Conservation (phyloP, 2,797 vertebrate species). For the Botia kubotai region DNA sequence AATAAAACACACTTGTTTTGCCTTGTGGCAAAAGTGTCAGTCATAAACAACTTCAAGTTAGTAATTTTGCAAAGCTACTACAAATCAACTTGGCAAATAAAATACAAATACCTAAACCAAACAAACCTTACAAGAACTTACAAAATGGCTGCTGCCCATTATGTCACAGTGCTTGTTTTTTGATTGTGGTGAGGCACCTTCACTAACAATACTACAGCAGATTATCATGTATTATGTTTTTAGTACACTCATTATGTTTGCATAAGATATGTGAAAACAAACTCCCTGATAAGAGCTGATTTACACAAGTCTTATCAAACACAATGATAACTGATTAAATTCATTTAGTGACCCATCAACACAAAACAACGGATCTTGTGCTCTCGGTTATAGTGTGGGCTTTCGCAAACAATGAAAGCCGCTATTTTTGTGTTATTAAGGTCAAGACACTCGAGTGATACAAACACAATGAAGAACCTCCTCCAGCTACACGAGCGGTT, state of each 20-base stretch:
- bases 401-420: too few species aligned
- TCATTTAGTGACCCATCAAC: not conserved
- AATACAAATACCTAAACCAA: not conserved
- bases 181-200: not conserved
- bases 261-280: conserved; percentile 51
- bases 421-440: too few species aligned
- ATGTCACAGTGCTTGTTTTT: not conserved
- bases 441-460: conserved; percentile 49
- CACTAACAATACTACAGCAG: conserved; percentile 34
- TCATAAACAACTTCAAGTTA: not conserved
- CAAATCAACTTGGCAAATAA: not conserved
- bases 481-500: too few species aligned
- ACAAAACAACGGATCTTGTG: too few species aligned
- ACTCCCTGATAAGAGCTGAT: conserved; percentile 8
- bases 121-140: not conserved
- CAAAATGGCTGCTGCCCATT: not conserved
- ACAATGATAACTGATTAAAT: conserved; percentile 50
- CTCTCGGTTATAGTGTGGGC: too few species aligned
- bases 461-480: conserved; percentile 43
- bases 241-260: conserved; percentile 53
- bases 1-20: conserved; percentile 42
- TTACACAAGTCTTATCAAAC: conserved; percentile 60
- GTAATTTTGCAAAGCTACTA: not conserved
- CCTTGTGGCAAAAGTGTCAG: not conserved
- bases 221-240: conserved; percentile 14